A percentile compares a stretch with the other conserved stretches of the same genome.
Conservation (phyloP, 2,888 invertebrate species). For the Labia minor region DNA sequence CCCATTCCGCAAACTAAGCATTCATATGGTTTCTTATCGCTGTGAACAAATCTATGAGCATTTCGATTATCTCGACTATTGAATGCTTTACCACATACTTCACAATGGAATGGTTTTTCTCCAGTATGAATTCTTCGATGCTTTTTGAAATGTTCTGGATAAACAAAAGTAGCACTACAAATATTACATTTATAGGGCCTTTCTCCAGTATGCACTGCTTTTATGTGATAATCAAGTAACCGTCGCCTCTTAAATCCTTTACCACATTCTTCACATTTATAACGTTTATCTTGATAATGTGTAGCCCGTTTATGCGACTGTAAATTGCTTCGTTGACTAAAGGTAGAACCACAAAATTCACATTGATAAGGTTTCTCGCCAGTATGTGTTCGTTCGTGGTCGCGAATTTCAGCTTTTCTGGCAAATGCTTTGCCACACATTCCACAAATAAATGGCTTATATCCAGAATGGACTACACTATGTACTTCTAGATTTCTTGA, state of each 20-base stretch:
- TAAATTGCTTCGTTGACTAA: slow-evolving; percentile 71
- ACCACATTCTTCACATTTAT: slow-evolving; percentile 58
- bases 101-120: slow-evolving; percentile 61
- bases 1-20: slow-evolving; percentile 70
- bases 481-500: slow-evolving; percentile 68
- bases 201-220: slow-evolving; percentile 70
- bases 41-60: slow-evolving; percentile 74
- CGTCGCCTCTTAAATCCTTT: slow-evolving; percentile 63
- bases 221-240: slow-evolving; percentile 67
- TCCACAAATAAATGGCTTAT: slow-evolving; percentile 57
- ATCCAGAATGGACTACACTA: slow-evolving; percentile 65
- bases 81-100: slow-evolving; percentile 73
- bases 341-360: slow-evolving; percentile 64
- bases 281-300: slow-evolving; percentile 63
- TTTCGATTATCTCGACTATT: slow-evolving; percentile 75
- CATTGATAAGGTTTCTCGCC: slow-evolving; percentile 46
- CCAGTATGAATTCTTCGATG: slow-evolving; percentile 69
- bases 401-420: slow-evolving; percentile 62
- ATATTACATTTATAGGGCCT: slow-evolving; percentile 60
- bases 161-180: slow-evolving; percentile 69
- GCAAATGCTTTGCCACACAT: slow-evolving; percentile 66
- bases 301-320: slow-evolving; percentile 70
- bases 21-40: slow-evolving; percentile 77
- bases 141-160: slow-evolving; percentile 72
- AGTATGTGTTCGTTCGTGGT: slow-evolving; percentile 71